Base-by-base conservation (phyloP, 1,140 invertebrate genomes). In the Apis laboriosa region DNA sequence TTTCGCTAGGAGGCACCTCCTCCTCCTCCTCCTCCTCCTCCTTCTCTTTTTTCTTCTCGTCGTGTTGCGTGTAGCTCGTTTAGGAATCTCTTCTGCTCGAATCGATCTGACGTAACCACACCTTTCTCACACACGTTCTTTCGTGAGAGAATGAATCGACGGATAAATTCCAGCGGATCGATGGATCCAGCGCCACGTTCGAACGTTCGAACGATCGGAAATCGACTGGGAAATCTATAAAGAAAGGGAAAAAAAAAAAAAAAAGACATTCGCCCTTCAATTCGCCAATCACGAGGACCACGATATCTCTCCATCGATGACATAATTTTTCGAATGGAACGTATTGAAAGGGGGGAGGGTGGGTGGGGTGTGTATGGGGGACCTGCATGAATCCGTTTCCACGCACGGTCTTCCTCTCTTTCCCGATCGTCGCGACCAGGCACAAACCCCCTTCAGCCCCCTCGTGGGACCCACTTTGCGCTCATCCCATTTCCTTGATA, bases 401-500 rank as follows among this genome's bases (percentile, higher is more conserved):
- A 73, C 73, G 72, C 19, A 51, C 15, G 61, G 63, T 88, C 70
- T 79, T 79, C 83, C 75, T 84, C 77, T 84, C 82, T 85, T 87
- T 77, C 70, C 72, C 63, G 73, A 76, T 81, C 77, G 64, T 60
- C 75, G 63, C 78, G 75, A 51, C 53, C 84, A 77, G 79, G 85
- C 84, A 43, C 34, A 83, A 81, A 56, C 83, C 78, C 86, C 84
- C 88, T 80, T 72, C 77, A 24, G 70, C 68, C 86, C 84, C 86
- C 84, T 80, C 89, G 66, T 88, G 88, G 87, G 86, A 92, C 86
- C 91, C 85, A 86, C 86, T 88, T 43, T 80, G 88, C 89, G 92
- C 91, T 92, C 92, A 92, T 92, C 91, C 92, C 88, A 93, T 93
- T 93, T 93, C 92, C 92, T 94, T 92, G 90, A 94, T 94, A 93